Percentiles rank a stretch among this genome's conserved stretches.
phyloP scores from a whole-genome alignment of 2,888 invertebrate genomes.

The Trachelus iudaicus region DNA sequence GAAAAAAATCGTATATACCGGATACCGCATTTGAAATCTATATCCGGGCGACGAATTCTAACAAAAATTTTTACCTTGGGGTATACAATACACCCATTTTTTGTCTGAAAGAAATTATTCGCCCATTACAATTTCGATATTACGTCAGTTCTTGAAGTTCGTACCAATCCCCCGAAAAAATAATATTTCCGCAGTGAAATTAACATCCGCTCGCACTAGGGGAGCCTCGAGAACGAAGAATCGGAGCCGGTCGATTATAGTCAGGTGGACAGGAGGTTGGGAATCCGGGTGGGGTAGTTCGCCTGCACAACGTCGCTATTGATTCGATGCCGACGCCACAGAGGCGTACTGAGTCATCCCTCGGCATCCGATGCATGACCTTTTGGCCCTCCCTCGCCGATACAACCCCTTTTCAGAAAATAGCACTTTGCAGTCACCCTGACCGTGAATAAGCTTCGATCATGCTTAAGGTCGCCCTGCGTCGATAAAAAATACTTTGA shows the following conservation, averaged over 20 bases:
- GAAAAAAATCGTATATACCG: background rate
- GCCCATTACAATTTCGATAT: background rate
- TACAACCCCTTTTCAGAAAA: background rate
- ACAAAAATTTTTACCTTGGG: background rate
- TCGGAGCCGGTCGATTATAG: background rate
- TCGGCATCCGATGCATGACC: background rate
- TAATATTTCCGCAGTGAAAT: background rate
- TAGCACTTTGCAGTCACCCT: background rate
- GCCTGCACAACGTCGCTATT: background rate
- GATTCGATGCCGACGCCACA: slow-evolving; percentile 1
- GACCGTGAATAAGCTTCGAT: background rate
- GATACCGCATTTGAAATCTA: background rate
- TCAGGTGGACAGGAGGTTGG: background rate
- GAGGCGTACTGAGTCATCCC: background rate
- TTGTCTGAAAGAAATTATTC: background rate
- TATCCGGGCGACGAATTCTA: background rate
- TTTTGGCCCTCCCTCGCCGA: background rate
- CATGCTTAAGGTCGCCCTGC: background rate
- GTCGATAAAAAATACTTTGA: background rate
- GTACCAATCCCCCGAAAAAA: background rate
- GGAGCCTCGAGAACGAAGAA: background rate
- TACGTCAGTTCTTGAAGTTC: background rate
- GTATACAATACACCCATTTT: background rate
- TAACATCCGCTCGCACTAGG: background rate
- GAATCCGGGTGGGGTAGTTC: background rate